Conservation (phyloP, 2,113 vertebrate species). For the Panthera leo region DNA sequence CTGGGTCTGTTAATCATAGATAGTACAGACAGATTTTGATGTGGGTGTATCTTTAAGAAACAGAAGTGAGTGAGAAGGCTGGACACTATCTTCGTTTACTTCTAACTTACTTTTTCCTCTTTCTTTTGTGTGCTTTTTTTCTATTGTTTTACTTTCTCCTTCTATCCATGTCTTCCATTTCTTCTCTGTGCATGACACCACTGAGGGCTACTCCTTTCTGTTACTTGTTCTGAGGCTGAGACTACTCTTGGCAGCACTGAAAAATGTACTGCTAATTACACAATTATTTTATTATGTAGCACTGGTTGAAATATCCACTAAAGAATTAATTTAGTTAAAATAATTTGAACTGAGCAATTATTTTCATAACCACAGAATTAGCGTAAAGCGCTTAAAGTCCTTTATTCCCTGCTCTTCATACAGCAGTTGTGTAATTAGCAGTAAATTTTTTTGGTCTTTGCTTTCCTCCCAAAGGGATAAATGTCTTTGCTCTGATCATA, state of each 20-base stretch:
- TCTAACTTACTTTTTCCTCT: not conserved
- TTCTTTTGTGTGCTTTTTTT: not conserved
- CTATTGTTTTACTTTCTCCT: not conserved
- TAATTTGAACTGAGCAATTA: conserved; percentile 90
- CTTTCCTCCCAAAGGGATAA: conserved; percentile 80
- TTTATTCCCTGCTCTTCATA: conserved; percentile 86
- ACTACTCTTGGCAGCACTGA: conserved; percentile 84
- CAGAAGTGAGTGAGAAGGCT: not conserved
- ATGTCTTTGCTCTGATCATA: conserved; percentile 71
- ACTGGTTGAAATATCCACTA: conserved; percentile 87
- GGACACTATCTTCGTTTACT: conserved; percentile 13
- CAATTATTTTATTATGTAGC: conserved; percentile 89
- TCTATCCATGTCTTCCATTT: conserved; percentile 30
- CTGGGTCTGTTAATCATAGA: not conserved
- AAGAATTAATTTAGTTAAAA: conserved; percentile 90
- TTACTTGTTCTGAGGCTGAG: conserved; percentile 79
- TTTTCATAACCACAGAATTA: conserved; percentile 90
- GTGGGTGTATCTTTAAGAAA: not conserved
- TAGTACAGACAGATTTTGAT: not conserved
- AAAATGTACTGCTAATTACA: conserved; percentile 87
- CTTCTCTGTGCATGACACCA: not conserved
- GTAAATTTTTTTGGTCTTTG: conserved; percentile 86
- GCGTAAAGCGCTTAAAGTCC: conserved; percentile 85
- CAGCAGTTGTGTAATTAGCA: conserved; percentile 88
- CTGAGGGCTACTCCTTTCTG: conserved; percentile 51